Evolutionary conservation across 2,888 invertebrate genomes (phyloP), one percentile per base, ranked within the genome.

Genomic region (Heterodera filipjevi): DNA sequence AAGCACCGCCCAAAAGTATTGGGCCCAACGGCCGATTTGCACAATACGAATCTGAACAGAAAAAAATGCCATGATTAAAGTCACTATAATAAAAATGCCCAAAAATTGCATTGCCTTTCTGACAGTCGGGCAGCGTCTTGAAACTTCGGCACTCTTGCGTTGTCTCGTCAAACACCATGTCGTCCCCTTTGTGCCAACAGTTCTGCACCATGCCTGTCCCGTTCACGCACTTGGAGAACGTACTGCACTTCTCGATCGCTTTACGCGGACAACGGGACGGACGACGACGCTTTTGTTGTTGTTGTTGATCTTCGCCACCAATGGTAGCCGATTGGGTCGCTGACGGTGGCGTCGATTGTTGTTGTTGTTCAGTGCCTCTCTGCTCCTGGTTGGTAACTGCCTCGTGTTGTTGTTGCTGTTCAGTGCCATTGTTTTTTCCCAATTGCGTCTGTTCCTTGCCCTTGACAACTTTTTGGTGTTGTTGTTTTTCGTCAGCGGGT

Each of bases 141-240:
- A 66, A 32, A 5, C 66, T 32, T 14, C 66, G 66, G 22, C 66
- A 66, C 2, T 32, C 66, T n/a, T 66, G 66, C 27, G 66, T 66
- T n/a, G 66, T 3, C 16, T 66, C 32, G 66, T 66, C 66, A 32
- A 66, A 66, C 32, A 66, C 66, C 66, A 66, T 66, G 66, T 66
- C 66, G 27, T 66, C 16, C 12, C 30, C 66, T 22, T 66, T 12
- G 30, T 12, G 22, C 66, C 66, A 66, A 66, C 66, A 66, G 32
- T 27, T 3, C 16, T 32, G 66, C 30, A 66, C 66, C 0, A 5
- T 27, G 19, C 66, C 66, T 0, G n/a, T 66, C 3, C 49, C 49
- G 19, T 66, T 12, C 66, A 27, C 27, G 27, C 66, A 66, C 27
- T 27, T 14, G 14, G 66, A 66, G 32, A 66, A 66, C 32, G 66